Percentiles rank a stretch among this genome's conserved stretches.
Evolutionary conservation across 30 jellyfish, hydroid and myxozoan genomes (phyloP).

Genomic region (Turritopsis dohrnii): DNA sequence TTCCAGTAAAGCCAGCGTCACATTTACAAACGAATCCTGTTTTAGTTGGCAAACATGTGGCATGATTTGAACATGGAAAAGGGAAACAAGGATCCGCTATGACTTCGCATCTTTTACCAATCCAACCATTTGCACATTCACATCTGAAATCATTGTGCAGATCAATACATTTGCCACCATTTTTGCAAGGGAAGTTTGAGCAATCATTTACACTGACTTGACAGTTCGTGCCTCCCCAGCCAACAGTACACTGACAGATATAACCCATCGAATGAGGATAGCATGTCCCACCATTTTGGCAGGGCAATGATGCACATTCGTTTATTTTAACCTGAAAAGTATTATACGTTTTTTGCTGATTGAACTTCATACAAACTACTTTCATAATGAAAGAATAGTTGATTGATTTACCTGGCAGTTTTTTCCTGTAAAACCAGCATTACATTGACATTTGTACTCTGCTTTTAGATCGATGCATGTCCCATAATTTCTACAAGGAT

Average conservation of each 20-base stretch:
- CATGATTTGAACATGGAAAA: conserved; percentile 10
- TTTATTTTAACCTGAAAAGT: not conserved
- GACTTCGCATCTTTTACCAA: not conserved
- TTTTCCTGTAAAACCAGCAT: not conserved
- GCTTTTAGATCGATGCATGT: not conserved
- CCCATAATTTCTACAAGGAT: not conserved
- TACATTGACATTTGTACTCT: not conserved
- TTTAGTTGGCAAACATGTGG: conserved; percentile 5
- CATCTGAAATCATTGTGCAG: not conserved
- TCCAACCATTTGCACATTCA: conserved; percentile 6
- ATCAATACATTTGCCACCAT: conserved; percentile 17
- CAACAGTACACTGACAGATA: not conserved
- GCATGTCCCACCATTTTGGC: not conserved
- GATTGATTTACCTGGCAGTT: not conserved
- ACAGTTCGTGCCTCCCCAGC: not conserved
- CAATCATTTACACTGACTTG: conserved; percentile 4
- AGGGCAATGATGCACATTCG: not conserved
- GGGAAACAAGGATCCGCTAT: not conserved
- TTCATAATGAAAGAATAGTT: not conserved
- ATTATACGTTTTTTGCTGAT: too few relatives aligned
- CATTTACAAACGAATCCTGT: conserved; percentile 6
- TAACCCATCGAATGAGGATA: not conserved
- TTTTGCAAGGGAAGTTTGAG: conserved; percentile 1
- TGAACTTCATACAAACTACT: not conserved
- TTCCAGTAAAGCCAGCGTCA: conserved; percentile 12